Conservation (phyloP, 1,140 invertebrate genomes). For the Lutraria rhynchaena region DNA sequence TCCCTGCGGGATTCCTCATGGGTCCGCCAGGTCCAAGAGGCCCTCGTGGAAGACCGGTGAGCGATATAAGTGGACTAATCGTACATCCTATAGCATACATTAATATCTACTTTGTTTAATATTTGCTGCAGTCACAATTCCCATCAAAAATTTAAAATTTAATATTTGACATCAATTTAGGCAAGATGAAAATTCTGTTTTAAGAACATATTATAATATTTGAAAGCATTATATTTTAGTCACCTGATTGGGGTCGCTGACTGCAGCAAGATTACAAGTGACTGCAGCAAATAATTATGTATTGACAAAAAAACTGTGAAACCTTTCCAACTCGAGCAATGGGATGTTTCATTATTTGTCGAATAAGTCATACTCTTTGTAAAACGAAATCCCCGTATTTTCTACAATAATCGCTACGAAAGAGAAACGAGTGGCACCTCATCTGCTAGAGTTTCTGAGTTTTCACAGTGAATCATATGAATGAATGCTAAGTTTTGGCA, state of each 20-base stretch:
- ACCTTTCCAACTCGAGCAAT: no score
- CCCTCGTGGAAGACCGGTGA: slow-evolving; percentile 45
- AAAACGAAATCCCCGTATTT: no score
- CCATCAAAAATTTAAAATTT: neutral
- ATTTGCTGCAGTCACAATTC: slow-evolving; percentile 53
- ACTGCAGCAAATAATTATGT: slow-evolving; percentile 57
- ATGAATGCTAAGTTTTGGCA: slow-evolving; percentile 2
- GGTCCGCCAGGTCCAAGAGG: slow-evolving; percentile 47
- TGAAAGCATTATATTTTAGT: no score
- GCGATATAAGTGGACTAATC: neutral
- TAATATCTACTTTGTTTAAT: neutral
- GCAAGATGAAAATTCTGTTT: no score
- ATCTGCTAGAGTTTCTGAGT: no score
- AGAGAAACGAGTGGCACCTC: no score
- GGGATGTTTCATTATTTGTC: no score
- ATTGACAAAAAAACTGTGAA: no score
- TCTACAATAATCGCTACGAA: no score
- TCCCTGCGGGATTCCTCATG: slow-evolving; percentile 40
- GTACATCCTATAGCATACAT: neutral
- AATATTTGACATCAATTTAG: no score
- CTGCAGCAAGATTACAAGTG: slow-evolving; percentile 53
- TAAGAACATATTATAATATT: neutral
- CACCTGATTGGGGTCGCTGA: slow-evolving; percentile 36
- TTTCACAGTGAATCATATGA: no score
- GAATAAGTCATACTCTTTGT: no score